Percentiles rank a stretch among this genome's conserved stretches.
Evolutionary conservation across 2,888 invertebrate species (phyloP).

Genomic region (Scotopteryx bipunctaria): DNA sequence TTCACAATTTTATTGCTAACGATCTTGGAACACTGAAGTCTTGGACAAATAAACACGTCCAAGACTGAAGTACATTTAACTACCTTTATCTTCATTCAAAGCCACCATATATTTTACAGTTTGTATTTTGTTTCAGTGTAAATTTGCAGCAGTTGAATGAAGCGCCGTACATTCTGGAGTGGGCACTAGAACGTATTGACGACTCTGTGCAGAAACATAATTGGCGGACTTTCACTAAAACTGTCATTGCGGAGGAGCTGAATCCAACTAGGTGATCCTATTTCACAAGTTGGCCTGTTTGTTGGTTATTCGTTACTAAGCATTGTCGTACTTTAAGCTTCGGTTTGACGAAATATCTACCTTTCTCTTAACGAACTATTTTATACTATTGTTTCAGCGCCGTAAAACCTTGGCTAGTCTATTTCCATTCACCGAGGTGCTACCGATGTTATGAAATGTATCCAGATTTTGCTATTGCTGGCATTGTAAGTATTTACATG

Average conservation of each 20-base stretch:
- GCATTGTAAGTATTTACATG: conserved; percentile 59
- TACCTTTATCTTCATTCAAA: no score
- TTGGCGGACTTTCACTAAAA: conserved; percentile 61
- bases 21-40: no score
- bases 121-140: conserved; percentile 49
- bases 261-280: conserved; percentile 55
- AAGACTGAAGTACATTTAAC: no score
- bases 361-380: not conserved
- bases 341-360: no score
- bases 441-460: conserved; percentile 71
- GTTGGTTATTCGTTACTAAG: no score
- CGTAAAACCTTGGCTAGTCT: conserved; percentile 71
- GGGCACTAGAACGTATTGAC: conserved; percentile 65
- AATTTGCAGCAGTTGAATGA: conserved; percentile 60
- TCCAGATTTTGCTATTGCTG: conserved; percentile 70
- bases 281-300: no score
- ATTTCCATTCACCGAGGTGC: conserved; percentile 74
- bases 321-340: no score
- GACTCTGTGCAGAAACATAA: conserved; percentile 60
- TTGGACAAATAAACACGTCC: no score
- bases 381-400: conserved; percentile 50
- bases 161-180: conserved; percentile 70
- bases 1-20: no score
- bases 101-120: no score
- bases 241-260: conserved; percentile 62